These are phyloP conservation scores for Caenorhabditis remanei DNA, from an alignment of 1,140 invertebrate species.

Conservation along the genomic window DNA sequence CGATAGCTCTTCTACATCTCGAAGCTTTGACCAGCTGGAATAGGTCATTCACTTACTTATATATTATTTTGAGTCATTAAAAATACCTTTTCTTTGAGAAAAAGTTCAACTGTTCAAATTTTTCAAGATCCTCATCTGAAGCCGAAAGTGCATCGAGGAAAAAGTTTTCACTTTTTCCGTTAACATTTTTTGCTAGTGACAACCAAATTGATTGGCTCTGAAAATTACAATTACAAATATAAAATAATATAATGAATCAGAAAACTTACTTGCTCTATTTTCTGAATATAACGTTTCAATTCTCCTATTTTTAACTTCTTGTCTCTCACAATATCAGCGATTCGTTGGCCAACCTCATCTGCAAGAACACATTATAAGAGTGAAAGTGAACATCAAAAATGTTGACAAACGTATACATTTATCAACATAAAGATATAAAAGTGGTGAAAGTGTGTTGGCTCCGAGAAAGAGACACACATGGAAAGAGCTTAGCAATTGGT, in stretches of 20 bases:
- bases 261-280: not conserved
- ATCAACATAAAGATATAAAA: no score
- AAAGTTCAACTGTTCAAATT: slow-evolving; percentile 1
- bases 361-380: not conserved
- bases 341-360: not conserved
- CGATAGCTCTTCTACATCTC: not conserved
- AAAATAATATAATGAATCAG: not conserved
- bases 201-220: not conserved
- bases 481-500: no score
- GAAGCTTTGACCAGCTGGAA: slow-evolving; percentile 4
- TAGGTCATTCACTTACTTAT: no score
- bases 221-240: not conserved
- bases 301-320: not conserved
- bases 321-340: not conserved
- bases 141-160: not conserved
- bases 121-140: not conserved
- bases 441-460: no score
- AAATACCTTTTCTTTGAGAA: not conserved
- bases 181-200: not conserved
- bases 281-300: not conserved
- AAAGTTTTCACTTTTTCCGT: slow-evolving; percentile 4
- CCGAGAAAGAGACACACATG: no score
- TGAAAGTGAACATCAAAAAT: not conserved
- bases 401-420: not conserved
- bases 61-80: not conserved